Conservation (phyloP, 2,888 invertebrate species). For the Noctua janthina region DNA sequence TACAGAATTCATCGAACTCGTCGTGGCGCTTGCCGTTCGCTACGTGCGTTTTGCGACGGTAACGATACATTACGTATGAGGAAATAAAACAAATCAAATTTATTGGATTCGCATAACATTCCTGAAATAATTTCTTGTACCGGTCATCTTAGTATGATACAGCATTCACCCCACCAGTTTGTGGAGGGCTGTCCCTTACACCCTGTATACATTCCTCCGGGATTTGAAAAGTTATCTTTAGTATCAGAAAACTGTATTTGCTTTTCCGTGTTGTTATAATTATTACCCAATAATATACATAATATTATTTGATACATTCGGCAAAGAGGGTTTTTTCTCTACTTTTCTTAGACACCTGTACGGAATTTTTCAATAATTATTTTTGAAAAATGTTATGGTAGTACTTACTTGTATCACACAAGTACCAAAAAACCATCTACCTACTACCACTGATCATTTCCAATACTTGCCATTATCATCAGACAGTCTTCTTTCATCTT, state of each 20-base stretch:
- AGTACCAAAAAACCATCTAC: neutral
- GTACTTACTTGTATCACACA: neutral
- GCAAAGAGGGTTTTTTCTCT: neutral
- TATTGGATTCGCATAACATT: too few species aligned
- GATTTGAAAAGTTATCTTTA: neutral
- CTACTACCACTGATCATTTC: neutral
- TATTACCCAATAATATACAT: neutral
- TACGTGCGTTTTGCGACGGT: too few species aligned
- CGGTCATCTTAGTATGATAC: too few species aligned
- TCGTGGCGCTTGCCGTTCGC: too few species aligned
- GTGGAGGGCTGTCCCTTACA: too few species aligned
- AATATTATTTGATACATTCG: neutral
- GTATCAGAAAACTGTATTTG: neutral
- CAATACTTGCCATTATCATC: conserved; percentile 83
- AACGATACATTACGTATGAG: too few species aligned
- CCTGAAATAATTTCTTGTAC: too few species aligned
- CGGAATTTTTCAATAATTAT: neutral
- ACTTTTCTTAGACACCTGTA: neutral
- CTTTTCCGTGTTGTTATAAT: neutral
- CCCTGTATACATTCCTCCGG: neutral
- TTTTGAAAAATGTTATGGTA: neutral
- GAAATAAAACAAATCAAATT: too few species aligned
- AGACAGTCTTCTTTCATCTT: conserved; percentile 87
- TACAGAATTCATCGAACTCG: too few species aligned
- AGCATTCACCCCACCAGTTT: too few species aligned